Base-by-base conservation (phyloP, 2,113 vertebrate genomes). In the Bostrychus sinensis region DNA sequence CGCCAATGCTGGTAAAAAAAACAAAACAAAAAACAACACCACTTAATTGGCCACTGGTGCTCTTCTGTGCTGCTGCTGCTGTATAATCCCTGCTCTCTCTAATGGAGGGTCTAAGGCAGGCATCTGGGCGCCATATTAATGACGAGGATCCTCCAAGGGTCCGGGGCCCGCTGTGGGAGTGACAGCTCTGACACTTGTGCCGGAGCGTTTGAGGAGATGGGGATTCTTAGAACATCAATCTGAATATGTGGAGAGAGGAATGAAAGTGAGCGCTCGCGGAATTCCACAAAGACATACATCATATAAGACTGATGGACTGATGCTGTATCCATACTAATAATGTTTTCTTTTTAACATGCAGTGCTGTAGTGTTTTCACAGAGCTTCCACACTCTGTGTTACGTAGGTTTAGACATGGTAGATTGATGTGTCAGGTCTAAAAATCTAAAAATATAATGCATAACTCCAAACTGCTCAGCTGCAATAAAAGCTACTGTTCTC, bases 1-100 rank as follows among this genome's bases (percentile, higher is more conserved):
- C 43, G 66, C 60, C 64, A 59, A 62, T 30, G 78, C 59, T 59
- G 51, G 74, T n/a, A n/a, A n/a, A n/a, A n/a, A n/a, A n/a, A n/a
- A n/a, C n/a, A n/a, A n/a, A n/a, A 84, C 11, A 89, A 89, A 89
- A 80, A 84, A 83, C 84, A 91, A 89, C 74, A 78, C 80, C 54
- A 80, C 41, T 72, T 88, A 85, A 90, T 90, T 86, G 86, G 70
- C 51, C 56, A 46, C 63, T 64, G 17, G 32, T 5, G 6, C 57
- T 72, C 75, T 61, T 51, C 45, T 51, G 56, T 56, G 70, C 3
- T 55, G 68, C 3, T 85, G 62, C 69, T 65, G 71, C 78, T 70
- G 51, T 19, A 57, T 77, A 66, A 86, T 48, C 62, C 64, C 36
- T 30, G 9, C 26, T 20, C 58, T 62, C 26, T n/a, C n/a, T n/a